Evolutionary conservation across 2,113 vertebrate species (phyloP), one percentile per base, ranked within the genome.

Genomic region (Apus apus): DNA sequence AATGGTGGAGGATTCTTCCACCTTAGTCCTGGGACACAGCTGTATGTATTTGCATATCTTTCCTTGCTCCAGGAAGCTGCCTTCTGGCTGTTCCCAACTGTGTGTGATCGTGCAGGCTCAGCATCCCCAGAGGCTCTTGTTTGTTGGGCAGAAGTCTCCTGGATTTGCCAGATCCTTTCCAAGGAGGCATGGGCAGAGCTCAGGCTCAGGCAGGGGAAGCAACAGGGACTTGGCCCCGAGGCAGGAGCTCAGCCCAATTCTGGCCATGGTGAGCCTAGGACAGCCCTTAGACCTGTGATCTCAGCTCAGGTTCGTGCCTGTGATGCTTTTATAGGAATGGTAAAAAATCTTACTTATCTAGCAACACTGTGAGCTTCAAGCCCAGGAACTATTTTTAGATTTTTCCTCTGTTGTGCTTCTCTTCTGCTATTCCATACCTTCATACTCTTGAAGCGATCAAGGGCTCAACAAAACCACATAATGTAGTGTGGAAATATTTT

Each of bases 211-310:
- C 7, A 54, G 21, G 5, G 30, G 13, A 29, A 15, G 8, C 1
- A 64, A 8, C 9, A 36, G 8, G 26, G 3, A 18, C 2, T 1
- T 58, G 62, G 13, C 6, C 13, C 6, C 0, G 0, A 22, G n/a
- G 57, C 16, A 43, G 40, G 13, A 43, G 27, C 8, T 9, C 25
- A 91, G 77, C 12, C 15, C 38, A 82, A 13, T 32, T 43, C 29
- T 3, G 3, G 9, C 4, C 36, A 32, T 57, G 17, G 11, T 6
- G 7, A 64, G 3, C 11, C 15, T 23, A 34, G 40, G 9, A 6
- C 43, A 82, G 32, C 3, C 45, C 36, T 5, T 22, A 57, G 21
- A 58, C 15, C 32, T 38, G 7, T 8, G 8, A 4, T 62, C 9
- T 57, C 30, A 32, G 30, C 2, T 30, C 58, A 45, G 5, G 3